Percentiles rank a stretch among this genome's conserved stretches.
phyloP scores from a whole-genome alignment of 2,888 invertebrate species.

The Sicus ferrugineus region DNA sequence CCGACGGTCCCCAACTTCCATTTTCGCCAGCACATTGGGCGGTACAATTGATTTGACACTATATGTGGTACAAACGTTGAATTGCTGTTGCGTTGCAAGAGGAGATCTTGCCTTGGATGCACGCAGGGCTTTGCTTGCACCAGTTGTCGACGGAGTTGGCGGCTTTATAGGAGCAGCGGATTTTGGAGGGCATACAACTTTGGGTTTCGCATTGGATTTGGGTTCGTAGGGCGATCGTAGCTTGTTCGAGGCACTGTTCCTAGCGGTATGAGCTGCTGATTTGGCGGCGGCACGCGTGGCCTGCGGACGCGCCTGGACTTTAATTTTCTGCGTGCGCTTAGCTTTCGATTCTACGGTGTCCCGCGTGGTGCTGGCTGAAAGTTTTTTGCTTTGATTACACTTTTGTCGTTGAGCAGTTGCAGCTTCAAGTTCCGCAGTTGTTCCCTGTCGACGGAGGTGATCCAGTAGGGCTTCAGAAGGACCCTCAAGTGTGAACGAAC shows the following conservation, averaged over 20 bases:
- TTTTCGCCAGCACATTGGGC: constrained; percentile 45
- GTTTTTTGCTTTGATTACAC: constrained; percentile 9
- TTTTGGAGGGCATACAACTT: constrained; percentile 37
- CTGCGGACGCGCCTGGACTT: constrained; percentile 43
- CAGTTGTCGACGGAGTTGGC: constrained; percentile 25
- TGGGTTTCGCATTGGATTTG: constrained; percentile 38
- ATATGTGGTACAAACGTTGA: background rate
- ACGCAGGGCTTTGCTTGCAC: background rate
- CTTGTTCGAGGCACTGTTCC: constrained; percentile 17
- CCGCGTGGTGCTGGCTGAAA: constrained; percentile 46
- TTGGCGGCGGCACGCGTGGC: constrained; percentile 34
- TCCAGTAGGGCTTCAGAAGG: constrained; percentile 76
- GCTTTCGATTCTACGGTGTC: constrained; percentile 61
- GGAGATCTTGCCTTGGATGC: constrained; percentile 34
- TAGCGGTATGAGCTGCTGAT: constrained; percentile 28
- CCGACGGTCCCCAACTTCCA: constrained; percentile 72
- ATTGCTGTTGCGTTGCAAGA: constrained; percentile 22
- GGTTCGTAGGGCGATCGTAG: constrained; percentile 42
- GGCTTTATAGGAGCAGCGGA: constrained; percentile 26
- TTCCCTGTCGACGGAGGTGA: constrained; percentile 53
- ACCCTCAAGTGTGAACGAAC: constrained; percentile 79
- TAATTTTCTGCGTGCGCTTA: constrained; percentile 56
- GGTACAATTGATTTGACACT: background rate
- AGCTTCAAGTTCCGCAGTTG: background rate
- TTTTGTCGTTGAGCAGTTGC: background rate